phyloP scores from a whole-genome alignment of 2,113 vertebrate genomes.

The Etia nguti region DNA sequence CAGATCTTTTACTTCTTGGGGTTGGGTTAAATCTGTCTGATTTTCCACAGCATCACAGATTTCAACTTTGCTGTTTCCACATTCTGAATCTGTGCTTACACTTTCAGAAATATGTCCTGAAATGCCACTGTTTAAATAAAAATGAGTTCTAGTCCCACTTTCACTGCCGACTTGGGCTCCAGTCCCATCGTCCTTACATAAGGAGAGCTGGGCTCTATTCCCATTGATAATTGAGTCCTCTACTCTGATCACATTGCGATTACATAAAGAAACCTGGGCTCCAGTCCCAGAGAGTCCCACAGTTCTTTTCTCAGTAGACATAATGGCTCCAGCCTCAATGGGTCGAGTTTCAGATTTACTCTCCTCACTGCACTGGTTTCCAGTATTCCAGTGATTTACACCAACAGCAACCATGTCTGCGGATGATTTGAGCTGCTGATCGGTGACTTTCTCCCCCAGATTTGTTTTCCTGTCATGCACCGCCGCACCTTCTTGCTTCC shows the following conservation, averaged over 20 bases:
- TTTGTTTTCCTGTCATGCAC: constrained; percentile 2
- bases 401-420: background rate
- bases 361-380: constrained; percentile 25
- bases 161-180: background rate
- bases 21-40: background rate
- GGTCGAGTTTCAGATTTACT: background rate
- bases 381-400: constrained; percentile 5
- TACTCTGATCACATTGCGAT: background rate
- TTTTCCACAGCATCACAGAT: fast-evolving
- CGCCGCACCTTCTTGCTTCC: background rate
- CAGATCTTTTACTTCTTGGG: background rate
- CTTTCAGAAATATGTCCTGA: background rate
- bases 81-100: background rate
- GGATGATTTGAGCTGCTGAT: constrained; percentile 16
- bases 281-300: background rate
- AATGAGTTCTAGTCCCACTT: constrained; percentile 9
- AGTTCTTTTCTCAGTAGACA: background rate
- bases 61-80: background rate
- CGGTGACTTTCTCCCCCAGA: background rate
- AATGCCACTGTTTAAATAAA: constrained; percentile 2
- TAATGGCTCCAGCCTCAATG: background rate
- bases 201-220: constrained; percentile 16
- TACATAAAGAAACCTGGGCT: constrained; percentile 30
- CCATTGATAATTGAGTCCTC: background rate
- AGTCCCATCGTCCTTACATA: constrained; percentile 7